Base-by-base conservation (phyloP, 2,888 invertebrate species). In the Patella ulyssiponensis region DNA sequence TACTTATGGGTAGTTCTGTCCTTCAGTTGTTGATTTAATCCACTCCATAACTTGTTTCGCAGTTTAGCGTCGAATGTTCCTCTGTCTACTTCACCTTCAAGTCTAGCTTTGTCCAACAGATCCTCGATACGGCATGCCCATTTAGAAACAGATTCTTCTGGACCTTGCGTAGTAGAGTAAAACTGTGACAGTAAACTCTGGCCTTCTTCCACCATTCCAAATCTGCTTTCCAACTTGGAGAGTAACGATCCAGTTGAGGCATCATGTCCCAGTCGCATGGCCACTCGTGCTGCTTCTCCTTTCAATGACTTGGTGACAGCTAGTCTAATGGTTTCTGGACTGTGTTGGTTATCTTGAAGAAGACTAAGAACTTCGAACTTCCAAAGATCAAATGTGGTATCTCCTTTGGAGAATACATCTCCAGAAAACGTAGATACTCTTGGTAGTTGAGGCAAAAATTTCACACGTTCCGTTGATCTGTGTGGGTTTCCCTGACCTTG, bases 201-300 rank as follows among this genome's bases (percentile, higher is more conserved):
- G 20, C 58, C 58, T 15, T 58, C 58, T 15, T 58, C 58, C 5
- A 58, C 58, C 58, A 58, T 58, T 58, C 58, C 58, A 58, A 58
- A 58, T n/a, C 58, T 7, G 58, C 58, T 58, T 58, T 58, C 58
- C 17, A 58, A 20, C 20, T 58, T 58, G 17, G 17, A 17, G n/a
- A 7, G 17, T n/a, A 58, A 20, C 58, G 14, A 58, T 17, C 56
- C 3, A 5, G 58, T 58, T n/a, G 58, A 58, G 17, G 58, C 58
- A 17, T 58, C 5, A 58, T 58, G 58, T 12, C 58, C 58, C 20
- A 58, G 20, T 58, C 58, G 14, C 58, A 58, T 58, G 5, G 58
- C 58, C 9, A 58, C 58, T 58, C 12, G 17, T 58, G 58, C 58
- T n/a, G 58, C 58, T 58, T 58, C 58, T n/a, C 58, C 58, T 58